phyloP scores from a whole-genome alignment of 2,888 invertebrate species.

The Amphipyra berbera region DNA sequence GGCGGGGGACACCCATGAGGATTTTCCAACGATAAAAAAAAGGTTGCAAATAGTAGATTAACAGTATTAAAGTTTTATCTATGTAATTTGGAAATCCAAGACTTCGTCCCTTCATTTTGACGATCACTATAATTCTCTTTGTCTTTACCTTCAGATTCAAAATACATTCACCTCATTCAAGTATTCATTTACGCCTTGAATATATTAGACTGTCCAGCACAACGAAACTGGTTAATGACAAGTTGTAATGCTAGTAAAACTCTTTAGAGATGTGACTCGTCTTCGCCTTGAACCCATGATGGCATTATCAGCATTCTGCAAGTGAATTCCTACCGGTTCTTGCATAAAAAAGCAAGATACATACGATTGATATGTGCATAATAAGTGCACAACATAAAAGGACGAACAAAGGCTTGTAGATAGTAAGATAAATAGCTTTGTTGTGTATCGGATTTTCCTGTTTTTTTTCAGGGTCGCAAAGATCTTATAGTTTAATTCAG shows the following conservation, averaged over 20 bases:
- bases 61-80: too few species aligned
- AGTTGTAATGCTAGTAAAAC: conserved; percentile 14
- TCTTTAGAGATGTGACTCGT: conserved; percentile 30
- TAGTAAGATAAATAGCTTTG: conserved; percentile 20
- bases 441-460: conserved; percentile 37
- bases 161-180: conserved; percentile 18
- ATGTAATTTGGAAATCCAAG: too few species aligned
- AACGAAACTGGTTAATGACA: conserved; percentile 39
- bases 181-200: conserved; percentile 21
- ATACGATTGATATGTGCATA: conserved; percentile 44
- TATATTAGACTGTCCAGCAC: conserved; percentile 24
- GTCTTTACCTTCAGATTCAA: conserved; percentile 23
- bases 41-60: too few species aligned
- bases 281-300: conserved; percentile 63
- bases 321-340: conserved; percentile 29
- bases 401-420: conserved; percentile 39
- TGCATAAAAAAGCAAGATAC: conserved; percentile 46
- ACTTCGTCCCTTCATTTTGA: too few species aligned
- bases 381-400: conserved; percentile 20
- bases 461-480: conserved; percentile 32
- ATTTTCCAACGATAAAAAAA: too few species aligned
- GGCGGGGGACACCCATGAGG: too few species aligned
- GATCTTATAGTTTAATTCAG: not conserved
- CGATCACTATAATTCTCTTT: not conserved
- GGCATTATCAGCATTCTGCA: conserved; percentile 56